phyloP scores from a whole-genome alignment of 2,888 invertebrate genomes.

The Spodoptera picta region DNA sequence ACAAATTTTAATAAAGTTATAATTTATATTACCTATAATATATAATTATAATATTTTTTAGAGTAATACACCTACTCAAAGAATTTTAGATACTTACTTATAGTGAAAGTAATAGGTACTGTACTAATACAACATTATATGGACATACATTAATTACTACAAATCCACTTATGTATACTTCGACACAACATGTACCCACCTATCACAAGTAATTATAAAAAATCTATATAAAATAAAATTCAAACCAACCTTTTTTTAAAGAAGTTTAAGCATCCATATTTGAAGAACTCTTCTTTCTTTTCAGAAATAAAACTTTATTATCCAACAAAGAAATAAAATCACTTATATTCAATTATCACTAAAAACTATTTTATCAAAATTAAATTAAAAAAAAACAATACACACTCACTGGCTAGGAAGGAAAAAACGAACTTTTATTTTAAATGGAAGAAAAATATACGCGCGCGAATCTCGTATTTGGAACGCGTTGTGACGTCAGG shows the following conservation, averaged over 20 bases:
- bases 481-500: constrained; percentile 56
- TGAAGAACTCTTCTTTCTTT: constrained; percentile 12
- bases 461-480: constrained; percentile 54
- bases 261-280: constrained; percentile 37
- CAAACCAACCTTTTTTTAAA: constrained; percentile 36
- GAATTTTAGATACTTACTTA: too few species aligned
- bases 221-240: not conserved
- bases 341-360: constrained; percentile 15
- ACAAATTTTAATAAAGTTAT: too few species aligned
- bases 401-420: constrained; percentile 28
- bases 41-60: too few species aligned
- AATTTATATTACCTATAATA: too few species aligned
- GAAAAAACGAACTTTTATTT: constrained; percentile 31
- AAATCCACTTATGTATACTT: too few species aligned
- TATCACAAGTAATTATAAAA: not conserved
- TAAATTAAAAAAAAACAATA: constrained; percentile 9
- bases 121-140: too few species aligned
- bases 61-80: too few species aligned
- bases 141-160: too few species aligned
- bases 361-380: constrained; percentile 2
- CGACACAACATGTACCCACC: too few species aligned
- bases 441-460: constrained; percentile 32
- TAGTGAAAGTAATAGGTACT: too few species aligned
- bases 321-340: constrained; percentile 16
- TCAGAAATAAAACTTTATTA: constrained; percentile 13